Conservation (phyloP, 2,888 invertebrate genomes). For the Thereva unica region DNA sequence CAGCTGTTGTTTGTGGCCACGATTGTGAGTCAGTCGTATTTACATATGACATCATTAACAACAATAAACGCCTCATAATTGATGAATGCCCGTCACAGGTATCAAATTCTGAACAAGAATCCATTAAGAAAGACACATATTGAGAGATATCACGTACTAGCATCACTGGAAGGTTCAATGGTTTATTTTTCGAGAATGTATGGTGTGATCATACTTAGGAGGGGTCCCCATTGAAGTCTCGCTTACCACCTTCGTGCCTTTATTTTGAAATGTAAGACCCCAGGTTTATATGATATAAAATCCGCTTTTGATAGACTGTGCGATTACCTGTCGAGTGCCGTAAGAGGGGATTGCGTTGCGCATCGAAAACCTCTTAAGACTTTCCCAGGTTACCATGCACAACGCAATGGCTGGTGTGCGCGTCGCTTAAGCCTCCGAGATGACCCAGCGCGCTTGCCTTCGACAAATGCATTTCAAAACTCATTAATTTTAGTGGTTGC, state of each 20-base stretch:
- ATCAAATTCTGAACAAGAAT: conserved; percentile 47
- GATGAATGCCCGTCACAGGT: conserved; percentile 45
- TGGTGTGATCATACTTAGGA: neutral
- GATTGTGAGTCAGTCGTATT: conserved; percentile 24
- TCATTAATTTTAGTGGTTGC: conserved; percentile 44
- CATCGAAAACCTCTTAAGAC: neutral
- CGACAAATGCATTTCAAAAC: conserved; percentile 29
- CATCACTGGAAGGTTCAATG: conserved; percentile 21
- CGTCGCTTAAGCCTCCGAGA: conserved; percentile 12
- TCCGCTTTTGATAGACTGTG: conserved; percentile 28
- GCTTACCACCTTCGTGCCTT: conserved; percentile 14
- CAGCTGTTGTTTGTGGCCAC: neutral
- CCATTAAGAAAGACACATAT: conserved; percentile 48
- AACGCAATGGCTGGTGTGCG: neutral
- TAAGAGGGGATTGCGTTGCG: neutral
- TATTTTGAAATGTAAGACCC: conserved; percentile 21
- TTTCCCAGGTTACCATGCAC: neutral
- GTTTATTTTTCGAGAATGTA: conserved; percentile 6
- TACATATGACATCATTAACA: conserved; percentile 46
- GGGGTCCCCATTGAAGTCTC: neutral
- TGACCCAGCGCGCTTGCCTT: conserved; percentile 16
- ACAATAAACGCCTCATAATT: conserved; percentile 45
- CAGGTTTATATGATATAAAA: conserved; percentile 30
- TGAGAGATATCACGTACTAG: conserved; percentile 44
- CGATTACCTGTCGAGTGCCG: conserved; percentile 20